Evolutionary conservation across 1,140 invertebrate genomes (phyloP), one percentile per base, ranked within the genome.

Genomic region (Procambarus virginalis): DNA sequence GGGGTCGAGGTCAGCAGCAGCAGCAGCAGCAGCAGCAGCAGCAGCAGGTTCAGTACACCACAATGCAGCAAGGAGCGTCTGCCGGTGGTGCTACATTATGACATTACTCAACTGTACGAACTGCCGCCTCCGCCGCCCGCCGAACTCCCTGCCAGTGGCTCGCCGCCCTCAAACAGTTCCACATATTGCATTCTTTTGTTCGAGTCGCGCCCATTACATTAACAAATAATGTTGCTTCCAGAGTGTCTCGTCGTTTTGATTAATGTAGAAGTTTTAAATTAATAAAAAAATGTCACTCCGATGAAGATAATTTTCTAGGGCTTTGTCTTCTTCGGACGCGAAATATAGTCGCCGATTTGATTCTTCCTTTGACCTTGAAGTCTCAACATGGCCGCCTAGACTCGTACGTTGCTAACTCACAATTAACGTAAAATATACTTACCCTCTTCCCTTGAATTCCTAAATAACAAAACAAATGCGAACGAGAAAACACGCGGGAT

Each of bases 321-420:
- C 17, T n/a, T 86, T 76, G 51, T 48, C 84, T 20, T 45, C 84
- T 86, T 84, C 88, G 88, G 60, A 89, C 88, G 76, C 81, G 73
- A 84, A 84, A 89, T 89, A 89, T 89, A 89, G 88, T 84, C 88
- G 88, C 81, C 79, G 88, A 89, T 89, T 84, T 84, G 88, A 89
- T 89, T 84, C 81, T 89, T 84, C 73, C 81, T 89, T 89, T 89
- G 88, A 89, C 88, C 88, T 89, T 89, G 88, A 84, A 60, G 81
- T 78, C 55, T 89, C 81, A 84, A 84, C 82, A 78, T 89, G 81
- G 81, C 88, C 82, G 75, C 82, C 88, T 82, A 77, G 81, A 60
- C 82, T 70, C 58, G 34, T 76, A 49, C 68, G 75, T 89, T 78
- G 81, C 87, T 89, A 77, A 48, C 68, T 64, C 80, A 64, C 49